These are phyloP conservation scores for Drosophila kohkoa DNA, from an alignment of 1,140 invertebrate species.

Conservation along the genomic window DNA sequence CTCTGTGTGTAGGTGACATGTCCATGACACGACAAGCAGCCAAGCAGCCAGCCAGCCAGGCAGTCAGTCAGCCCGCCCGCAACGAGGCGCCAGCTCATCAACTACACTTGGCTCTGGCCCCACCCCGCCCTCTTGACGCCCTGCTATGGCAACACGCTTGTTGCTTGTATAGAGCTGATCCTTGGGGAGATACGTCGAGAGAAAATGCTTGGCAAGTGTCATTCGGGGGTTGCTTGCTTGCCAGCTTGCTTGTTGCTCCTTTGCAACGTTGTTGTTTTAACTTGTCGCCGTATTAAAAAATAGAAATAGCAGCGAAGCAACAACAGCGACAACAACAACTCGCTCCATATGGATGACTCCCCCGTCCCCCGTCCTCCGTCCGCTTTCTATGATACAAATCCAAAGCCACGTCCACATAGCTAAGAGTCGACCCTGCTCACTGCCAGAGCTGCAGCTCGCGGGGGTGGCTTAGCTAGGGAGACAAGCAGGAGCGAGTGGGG, in stretches of 20 bases:
- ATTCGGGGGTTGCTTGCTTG: conserved; percentile 62
- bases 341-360: conserved; percentile 67
- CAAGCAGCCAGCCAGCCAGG: conserved; percentile 16
- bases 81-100: conserved; percentile 77
- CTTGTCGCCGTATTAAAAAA: conserved; percentile 78
- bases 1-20: conserved; percentile 63
- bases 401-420: conserved; percentile 20
- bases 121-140: background rate
- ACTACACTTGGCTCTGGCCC: conserved; percentile 31
- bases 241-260: conserved; percentile 53
- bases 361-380: background rate
- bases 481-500: background rate
- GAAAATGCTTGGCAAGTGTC: conserved; percentile 62
- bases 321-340: conserved; percentile 41
- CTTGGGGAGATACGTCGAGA: conserved; percentile 62
- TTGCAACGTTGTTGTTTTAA: conserved; percentile 65
- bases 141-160: conserved; percentile 63
- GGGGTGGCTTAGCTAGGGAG: background rate
- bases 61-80: conserved; percentile 40
- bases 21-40: conserved; percentile 51
- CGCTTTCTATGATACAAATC: conserved; percentile 3
- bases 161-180: conserved; percentile 49
- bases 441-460: conserved; percentile 17
- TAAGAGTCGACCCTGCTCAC: conserved; percentile 51
- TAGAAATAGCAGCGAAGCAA: conserved; percentile 60